Evolutionary conservation across 2,797 vertebrate genomes (phyloP).

Genomic region (Anolis apletophallus): DNA sequence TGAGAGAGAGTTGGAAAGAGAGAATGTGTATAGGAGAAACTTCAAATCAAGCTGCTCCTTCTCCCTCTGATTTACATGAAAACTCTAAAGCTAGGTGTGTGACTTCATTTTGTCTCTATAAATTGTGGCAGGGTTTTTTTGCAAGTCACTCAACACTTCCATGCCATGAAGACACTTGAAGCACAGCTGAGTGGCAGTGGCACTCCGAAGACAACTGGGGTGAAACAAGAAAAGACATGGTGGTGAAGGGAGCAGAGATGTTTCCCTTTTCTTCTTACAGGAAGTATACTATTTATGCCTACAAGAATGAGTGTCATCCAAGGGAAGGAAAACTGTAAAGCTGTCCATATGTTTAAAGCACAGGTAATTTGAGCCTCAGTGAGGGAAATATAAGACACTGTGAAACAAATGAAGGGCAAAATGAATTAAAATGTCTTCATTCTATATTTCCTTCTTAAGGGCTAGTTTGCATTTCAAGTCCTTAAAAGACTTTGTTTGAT

Average conservation of each 20-base stretch:
- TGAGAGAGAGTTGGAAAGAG: background rate
- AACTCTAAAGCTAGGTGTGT: background rate
- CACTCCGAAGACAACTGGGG: background rate
- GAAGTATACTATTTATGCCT: background rate
- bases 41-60: background rate
- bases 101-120: accelerated
- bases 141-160: background rate
- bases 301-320: background rate
- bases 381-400: background rate
- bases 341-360: conserved; percentile 17
- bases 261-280: background rate
- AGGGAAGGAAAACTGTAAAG: background rate
- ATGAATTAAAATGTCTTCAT: background rate
- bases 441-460: background rate
- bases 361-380: background rate
- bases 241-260: background rate
- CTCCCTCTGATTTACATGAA: background rate
- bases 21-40: background rate
- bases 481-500: too few species aligned
- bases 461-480: too few species aligned
- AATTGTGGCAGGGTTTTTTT: background rate
- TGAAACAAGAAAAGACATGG: background rate
- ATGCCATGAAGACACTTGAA: background rate
- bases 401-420: background rate
- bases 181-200: background rate